Base-by-base conservation (phyloP, 2,113 vertebrate species). In the Hassar affinis region DNA sequence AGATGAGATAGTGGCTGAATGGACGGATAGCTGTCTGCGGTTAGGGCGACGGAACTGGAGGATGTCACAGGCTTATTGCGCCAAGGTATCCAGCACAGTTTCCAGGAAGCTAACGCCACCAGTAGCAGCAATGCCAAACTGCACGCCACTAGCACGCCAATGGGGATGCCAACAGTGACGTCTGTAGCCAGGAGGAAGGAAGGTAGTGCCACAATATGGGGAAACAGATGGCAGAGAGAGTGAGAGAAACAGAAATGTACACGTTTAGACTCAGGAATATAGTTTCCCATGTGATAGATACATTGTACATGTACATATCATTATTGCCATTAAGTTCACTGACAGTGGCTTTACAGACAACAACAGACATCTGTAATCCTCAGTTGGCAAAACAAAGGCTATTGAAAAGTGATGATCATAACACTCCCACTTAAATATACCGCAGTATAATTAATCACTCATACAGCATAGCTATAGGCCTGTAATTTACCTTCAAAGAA, bases 101-200 rank as follows among this genome's bases (percentile, higher is more conserved):
- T 96, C 96, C 96, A 96, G 90, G 96, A 97, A 95, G 87, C 95
- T 91, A 92, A 94, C 94, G 91, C 92, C 93, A 89, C 91, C 94
- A 97, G 96, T 90, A 98, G 94, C 93, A 96, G 94, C 92, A 97
- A 92, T 59, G 94, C 95, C 91, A 96, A 91, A 25, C 94, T 95
- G 89, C 95, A 96, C 51, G 71, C 62, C 45, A 87, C 83, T n/a
- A 95, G 93, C 88, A 96, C 94, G 61, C 94, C 92, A 0, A 96
- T 93, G 76, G 98, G 94, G 92, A 99, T 95, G 95, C 97, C 95
- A 93, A 95, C 90, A 75, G 97, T 94, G 93, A 95, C 90, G 91
- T 96, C 97, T 98, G 94, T 89, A 89, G 87, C 27, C n/a, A 88
- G 85, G 71, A 90, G 80, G 64, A 56, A 84, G 62, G 45, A 89